Conservation (phyloP, 2,113 vertebrate genomes). For the Leucopsar rothschildi region DNA sequence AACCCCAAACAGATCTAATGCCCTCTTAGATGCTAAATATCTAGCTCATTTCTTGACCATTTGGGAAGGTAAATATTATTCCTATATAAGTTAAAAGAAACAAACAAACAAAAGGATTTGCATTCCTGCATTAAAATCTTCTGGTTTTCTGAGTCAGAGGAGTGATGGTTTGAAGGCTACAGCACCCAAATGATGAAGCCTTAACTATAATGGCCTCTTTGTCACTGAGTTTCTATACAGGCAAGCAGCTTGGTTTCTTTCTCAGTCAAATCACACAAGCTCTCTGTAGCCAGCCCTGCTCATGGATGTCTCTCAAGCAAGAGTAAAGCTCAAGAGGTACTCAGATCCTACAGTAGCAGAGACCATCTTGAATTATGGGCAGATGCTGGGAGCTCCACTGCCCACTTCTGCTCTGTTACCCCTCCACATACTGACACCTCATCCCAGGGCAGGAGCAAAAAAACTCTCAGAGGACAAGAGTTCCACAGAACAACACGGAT, state of each 20-base stretch:
- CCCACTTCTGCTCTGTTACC: background rate
- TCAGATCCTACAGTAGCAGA: background rate
- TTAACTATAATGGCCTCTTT: background rate
- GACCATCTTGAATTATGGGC: background rate
- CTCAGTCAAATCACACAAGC: background rate
- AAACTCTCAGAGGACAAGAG: background rate
- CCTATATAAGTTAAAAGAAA: background rate
- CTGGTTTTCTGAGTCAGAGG: background rate
- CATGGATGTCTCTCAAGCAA: background rate
- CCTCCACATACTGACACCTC: background rate
- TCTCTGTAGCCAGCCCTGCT: background rate
- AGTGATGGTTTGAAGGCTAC: background rate
- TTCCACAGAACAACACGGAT: background rate
- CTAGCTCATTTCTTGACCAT: background rate
- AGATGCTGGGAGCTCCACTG: background rate
- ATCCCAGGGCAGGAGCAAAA: background rate
- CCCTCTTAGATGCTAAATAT: background rate
- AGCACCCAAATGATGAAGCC: background rate
- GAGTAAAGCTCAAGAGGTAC: background rate
- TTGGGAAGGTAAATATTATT: background rate
- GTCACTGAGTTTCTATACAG: background rate
- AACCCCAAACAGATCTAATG: background rate
- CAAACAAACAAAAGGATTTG: background rate
- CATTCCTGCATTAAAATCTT: background rate
- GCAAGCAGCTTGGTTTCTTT: background rate